Conservation (phyloP, 2,113 vertebrate species). For the Silurus glanis region DNA sequence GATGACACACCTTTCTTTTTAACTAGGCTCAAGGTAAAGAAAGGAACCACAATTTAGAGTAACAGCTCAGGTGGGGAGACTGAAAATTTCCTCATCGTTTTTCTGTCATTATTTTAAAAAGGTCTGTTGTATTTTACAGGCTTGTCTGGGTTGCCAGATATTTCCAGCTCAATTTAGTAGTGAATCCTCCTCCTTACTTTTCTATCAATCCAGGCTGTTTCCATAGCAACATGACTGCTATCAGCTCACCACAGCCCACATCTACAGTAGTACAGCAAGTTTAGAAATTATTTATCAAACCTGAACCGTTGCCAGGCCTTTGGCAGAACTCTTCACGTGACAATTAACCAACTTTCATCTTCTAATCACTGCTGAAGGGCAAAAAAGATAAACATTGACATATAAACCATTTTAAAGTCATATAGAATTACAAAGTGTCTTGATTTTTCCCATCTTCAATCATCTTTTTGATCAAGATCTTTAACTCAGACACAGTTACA, state of each 20-base stretch:
- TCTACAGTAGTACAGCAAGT: constrained; percentile 59
- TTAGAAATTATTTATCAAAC: constrained; percentile 52
- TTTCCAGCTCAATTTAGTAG: constrained; percentile 43
- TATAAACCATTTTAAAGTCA: neutral
- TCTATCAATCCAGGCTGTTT: constrained; percentile 65
- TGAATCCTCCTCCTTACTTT: constrained; percentile 60
- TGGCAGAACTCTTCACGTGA: neutral
- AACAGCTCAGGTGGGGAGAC: neutral
- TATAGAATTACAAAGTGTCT: neutral
- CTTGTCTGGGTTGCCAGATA: constrained; percentile 43
- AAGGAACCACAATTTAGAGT: constrained; percentile 23
- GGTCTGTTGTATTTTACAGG: constrained; percentile 26
- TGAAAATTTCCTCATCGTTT: constrained; percentile 8
- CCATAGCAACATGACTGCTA: constrained; percentile 68
- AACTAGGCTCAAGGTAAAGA: constrained; percentile 38
- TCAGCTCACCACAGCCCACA: constrained; percentile 68
- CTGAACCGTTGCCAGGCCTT: neutral
- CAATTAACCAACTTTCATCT: neutral
- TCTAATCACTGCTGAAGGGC: neutral
- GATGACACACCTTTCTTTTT: constrained; percentile 20
- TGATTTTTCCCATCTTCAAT: neutral
- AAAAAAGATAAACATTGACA: neutral
- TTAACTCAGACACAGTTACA: neutral
- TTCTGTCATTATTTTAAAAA: constrained; percentile 1
- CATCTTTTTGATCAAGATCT: neutral